Base-by-base conservation (phyloP, 2,888 invertebrate species). In the Drosophila fulvimacula region DNA sequence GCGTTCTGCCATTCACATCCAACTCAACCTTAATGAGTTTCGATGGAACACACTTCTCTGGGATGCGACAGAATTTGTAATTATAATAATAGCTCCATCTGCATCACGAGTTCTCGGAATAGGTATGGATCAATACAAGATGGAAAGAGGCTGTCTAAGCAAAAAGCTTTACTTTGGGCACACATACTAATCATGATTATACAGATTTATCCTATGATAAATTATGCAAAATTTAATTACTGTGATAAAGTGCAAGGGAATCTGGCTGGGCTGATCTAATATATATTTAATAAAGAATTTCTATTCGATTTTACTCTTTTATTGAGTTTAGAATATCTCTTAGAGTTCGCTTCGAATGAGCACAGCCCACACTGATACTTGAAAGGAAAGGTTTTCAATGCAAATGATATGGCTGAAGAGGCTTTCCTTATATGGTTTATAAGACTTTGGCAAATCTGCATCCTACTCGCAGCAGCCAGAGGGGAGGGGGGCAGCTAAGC, bases 11-110 rank as follows among this genome's bases (percentile, higher is more conserved):
- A 30, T 30, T 10, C 38, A 38, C 38, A 44, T 55, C 17, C 46
- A 30, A 5, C 56, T 24, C 21, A 63, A 39, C 36, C 42, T 49
- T 39, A 58, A 61, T 53, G 60, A 53, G 34, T 73, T 67, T 57
- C 60, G 38, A 49, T 61, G 67, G 38, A 67, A 67, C 34, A 21
- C 13, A 44, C 44, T 30, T 51, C 32, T 32, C 36, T 27, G 3
- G 7, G 9, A 2, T 52, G 44, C 39, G 46, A 24, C 15, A 19
- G 41, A 24, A n/a, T 30, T 48, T 38, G 24, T 53, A 49, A 55
- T 46, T 55, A 53, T 32, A 30, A 48, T 55, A 24, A 53, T 69
- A 19, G 56, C 52, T 46, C 17, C 15, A 44, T 61, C 39, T 46
- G 19, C 11, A 36, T 24, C 36, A 48, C 11, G 17, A 19, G 36